These are phyloP conservation scores for Drosophila nigrodunni DNA, from an alignment of 1,140 invertebrate genomes.

Conservation along the genomic window DNA sequence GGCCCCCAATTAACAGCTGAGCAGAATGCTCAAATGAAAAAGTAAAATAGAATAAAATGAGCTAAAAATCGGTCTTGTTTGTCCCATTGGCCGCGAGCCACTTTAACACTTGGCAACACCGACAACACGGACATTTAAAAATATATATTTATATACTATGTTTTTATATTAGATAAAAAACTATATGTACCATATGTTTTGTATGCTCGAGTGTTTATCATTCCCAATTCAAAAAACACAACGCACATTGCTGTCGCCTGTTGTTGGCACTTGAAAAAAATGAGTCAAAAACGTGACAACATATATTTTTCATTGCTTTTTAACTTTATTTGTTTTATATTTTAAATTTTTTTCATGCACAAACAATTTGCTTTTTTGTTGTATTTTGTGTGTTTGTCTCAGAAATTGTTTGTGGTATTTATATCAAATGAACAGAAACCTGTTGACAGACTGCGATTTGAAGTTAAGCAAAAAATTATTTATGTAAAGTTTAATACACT, in stretches of 20 bases:
- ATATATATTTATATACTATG: slow-evolving; percentile 5
- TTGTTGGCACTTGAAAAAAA: slow-evolving; percentile 29
- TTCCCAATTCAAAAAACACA: slow-evolving; percentile 10
- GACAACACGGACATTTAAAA: slow-evolving; percentile 38
- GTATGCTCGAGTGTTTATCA: slow-evolving; percentile 32
- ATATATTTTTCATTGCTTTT: slow-evolving; percentile 45
- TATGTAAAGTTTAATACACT: no score
- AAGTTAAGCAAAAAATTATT: neutral
- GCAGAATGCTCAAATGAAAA: no score
- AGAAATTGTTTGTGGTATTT: slow-evolving; percentile 3
- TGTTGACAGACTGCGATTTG: neutral
- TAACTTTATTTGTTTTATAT: slow-evolving; percentile 33
- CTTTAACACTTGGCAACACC: slow-evolving; percentile 47
- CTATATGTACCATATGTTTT: neutral
- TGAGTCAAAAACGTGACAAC: slow-evolving; percentile 78
- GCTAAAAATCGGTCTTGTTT: neutral
- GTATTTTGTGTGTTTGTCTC: slow-evolving; percentile 6
- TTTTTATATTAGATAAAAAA: slow-evolving; percentile 1
- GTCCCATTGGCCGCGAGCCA: slow-evolving; percentile 1
- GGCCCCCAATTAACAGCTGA: slow-evolving; percentile 49
- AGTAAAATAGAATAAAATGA: no score
- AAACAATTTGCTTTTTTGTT: slow-evolving; percentile 26
- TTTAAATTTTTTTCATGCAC: slow-evolving; percentile 55
- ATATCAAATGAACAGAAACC: slow-evolving; percentile 6
- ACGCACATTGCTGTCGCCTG: slow-evolving; percentile 26